Evolutionary conservation across 2,797 vertebrate species (phyloP), one percentile per base, ranked within the genome.

Genomic region (Hypotaenidia philippensis): DNA sequence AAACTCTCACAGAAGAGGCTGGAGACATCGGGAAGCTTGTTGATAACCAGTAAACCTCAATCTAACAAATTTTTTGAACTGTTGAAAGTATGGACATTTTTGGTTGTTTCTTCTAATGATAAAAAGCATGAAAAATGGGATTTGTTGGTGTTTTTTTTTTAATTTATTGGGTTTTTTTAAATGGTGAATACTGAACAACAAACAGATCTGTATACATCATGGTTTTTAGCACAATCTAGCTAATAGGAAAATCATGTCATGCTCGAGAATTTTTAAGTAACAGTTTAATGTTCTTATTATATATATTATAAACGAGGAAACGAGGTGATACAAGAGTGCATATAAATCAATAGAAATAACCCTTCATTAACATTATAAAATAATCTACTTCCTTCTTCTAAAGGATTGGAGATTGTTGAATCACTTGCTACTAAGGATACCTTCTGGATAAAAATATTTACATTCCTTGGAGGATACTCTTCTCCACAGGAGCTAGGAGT

Each of bases 381-480:
- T 68, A 50, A 64, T 22, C 61, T 50, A 11, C 29, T 81, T 87
- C 80, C 38, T 91, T 61, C 56, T 75, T 66, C 49, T 45, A 41
- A 78, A 94, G 79, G 77, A 91, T 3, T 57, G 23, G 18, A 96
- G 53, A 88, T 41, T 80, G 55, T 16, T 53, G 76, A 94, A 85
- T 91, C 41, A 81, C 25, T 85, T 80, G 60, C 70, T 96, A 36
- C 57, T 93, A 94, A 78, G 70, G 82, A 81, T 88, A 93, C 36
- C 40, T 88, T 90, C 59, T 86, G 72, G 88, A 29, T 86, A 66
- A 52, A 95, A 97, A 96, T 88, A 95, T 96, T 97, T 97, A 47
- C 78, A 94, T 95, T 96, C 90, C 65, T 65, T 65, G 23, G 23
- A 81, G n/a, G 14, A 87, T 76, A 66, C 26, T 50, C 41, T 57